A percentile compares a stretch with the other conserved stretches of the same genome.
Evolutionary conservation across 2,888 invertebrate genomes (phyloP).

Genomic region (Aporophyla nigra): DNA sequence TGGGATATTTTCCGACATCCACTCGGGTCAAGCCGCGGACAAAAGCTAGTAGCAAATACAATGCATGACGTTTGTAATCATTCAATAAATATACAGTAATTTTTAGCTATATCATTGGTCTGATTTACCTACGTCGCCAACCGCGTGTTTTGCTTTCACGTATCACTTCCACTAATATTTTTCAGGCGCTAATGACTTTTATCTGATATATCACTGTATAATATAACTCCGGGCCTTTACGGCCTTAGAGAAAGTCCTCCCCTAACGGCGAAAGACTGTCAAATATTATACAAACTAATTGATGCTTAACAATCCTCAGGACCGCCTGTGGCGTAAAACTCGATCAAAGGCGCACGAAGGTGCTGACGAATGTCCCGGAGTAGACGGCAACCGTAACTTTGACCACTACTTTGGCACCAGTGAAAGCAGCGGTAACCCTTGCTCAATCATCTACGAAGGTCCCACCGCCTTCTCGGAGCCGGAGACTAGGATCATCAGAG

Average conservation of each 20-base stretch:
- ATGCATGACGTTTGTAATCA: too few relatives aligned
- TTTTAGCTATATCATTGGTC: neutral
- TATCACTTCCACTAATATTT: neutral
- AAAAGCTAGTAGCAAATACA: too few relatives aligned
- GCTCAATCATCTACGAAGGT: constrained; percentile 92
- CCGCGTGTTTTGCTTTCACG: neutral
- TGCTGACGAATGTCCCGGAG: constrained; percentile 91
- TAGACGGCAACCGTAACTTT: constrained; percentile 95
- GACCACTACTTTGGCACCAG: constrained; percentile 93
- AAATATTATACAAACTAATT: neutral
- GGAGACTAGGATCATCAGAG: constrained; percentile 92
- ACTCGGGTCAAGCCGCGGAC: too few relatives aligned
- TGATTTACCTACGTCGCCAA: neutral
- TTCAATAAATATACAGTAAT: too few relatives aligned
- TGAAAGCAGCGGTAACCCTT: constrained; percentile 88
- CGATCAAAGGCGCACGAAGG: constrained; percentile 88
- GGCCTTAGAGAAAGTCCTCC: neutral
- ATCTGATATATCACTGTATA: neutral
- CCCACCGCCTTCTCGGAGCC: constrained; percentile 92
- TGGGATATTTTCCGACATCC: too few relatives aligned
- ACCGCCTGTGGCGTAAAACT: constrained; percentile 94
- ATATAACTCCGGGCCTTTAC: too few relatives aligned
- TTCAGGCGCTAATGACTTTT: neutral
- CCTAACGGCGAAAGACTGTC: neutral
- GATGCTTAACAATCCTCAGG: constrained; percentile 77